These are phyloP conservation scores for Falcunculus frontatus DNA, from an alignment of 2,113 vertebrate genomes.

Conservation along the genomic window DNA sequence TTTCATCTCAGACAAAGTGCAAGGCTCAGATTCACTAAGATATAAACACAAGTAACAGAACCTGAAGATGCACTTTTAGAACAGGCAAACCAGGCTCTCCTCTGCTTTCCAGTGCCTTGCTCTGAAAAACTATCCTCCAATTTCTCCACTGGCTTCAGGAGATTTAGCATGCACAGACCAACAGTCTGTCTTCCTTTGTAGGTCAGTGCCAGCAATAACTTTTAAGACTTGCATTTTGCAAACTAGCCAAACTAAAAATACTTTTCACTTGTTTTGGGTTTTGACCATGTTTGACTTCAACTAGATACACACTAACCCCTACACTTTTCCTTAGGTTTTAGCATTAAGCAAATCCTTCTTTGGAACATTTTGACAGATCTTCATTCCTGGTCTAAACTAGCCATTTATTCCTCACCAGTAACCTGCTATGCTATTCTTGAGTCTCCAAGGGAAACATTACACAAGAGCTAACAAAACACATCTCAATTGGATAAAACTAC, in stretches of 20 bases:
- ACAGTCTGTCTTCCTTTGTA: neutral
- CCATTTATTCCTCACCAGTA: neutral
- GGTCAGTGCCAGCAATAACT: neutral
- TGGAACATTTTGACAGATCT: neutral
- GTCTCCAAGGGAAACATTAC: neutral
- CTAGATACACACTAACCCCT: neutral
- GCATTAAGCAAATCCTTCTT: accelerated
- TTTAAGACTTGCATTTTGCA: neutral
- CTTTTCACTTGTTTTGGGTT: neutral
- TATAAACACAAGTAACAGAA: neutral
- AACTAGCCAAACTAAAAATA: neutral
- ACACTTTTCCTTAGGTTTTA: neutral
- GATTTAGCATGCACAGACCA: neutral
- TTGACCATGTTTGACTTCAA: neutral
- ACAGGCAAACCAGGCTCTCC: neutral
- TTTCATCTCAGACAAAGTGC: neutral
- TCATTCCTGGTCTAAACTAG: neutral
- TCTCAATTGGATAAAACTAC: neutral
- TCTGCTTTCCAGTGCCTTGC: neutral
- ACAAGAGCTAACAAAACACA: neutral
- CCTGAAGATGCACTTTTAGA: neutral
- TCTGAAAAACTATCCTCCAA: neutral
- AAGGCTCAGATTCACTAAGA: neutral
- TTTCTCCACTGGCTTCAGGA: neutral
- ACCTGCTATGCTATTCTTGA: neutral